Conservation (phyloP, 2,113 vertebrate genomes). For the Plectropomus leopardus region DNA sequence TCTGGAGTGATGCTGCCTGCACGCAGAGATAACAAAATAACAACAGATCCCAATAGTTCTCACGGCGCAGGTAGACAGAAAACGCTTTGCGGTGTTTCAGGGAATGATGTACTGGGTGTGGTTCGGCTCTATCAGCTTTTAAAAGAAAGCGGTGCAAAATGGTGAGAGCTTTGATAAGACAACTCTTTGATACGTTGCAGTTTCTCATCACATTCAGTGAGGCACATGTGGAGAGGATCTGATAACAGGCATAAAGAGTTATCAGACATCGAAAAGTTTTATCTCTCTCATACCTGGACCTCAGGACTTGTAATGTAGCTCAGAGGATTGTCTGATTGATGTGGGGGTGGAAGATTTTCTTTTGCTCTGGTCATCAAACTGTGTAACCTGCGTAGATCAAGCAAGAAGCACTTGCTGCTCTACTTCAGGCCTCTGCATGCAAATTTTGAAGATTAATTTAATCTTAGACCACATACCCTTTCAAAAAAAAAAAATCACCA, state of each 20-base stretch:
- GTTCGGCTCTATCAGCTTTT: constrained; percentile 16
- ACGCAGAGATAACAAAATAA: constrained; percentile 34
- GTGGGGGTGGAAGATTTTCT: constrained; percentile 22
- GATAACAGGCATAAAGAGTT: constrained; percentile 49
- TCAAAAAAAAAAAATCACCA: background rate
- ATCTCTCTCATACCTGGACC: constrained; percentile 17
- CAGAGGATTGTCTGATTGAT: constrained; percentile 40
- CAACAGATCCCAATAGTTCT: constrained; percentile 5
- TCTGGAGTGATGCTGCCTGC: constrained; percentile 23
- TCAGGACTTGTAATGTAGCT: constrained; percentile 22
- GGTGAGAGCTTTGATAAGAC: constrained; percentile 47
- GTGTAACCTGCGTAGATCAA: constrained; percentile 33
- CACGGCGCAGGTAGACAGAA: background rate
- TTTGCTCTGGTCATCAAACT: constrained; percentile 30
- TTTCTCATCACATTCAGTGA: constrained; percentile 40
- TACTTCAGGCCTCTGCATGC: constrained; percentile 17
- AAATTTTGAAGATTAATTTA: background rate
- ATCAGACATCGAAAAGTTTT: constrained; percentile 36
- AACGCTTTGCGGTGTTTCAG: background rate
- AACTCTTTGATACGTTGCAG: constrained; percentile 45
- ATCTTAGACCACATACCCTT: background rate
- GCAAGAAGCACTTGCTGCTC: background rate
- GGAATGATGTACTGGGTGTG: constrained; percentile 16
- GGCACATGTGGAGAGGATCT: constrained; percentile 13
- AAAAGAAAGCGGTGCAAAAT: constrained; percentile 21